Evolutionary conservation across 2,888 invertebrate genomes (phyloP).

Genomic region (Pomacea canaliculata): DNA sequence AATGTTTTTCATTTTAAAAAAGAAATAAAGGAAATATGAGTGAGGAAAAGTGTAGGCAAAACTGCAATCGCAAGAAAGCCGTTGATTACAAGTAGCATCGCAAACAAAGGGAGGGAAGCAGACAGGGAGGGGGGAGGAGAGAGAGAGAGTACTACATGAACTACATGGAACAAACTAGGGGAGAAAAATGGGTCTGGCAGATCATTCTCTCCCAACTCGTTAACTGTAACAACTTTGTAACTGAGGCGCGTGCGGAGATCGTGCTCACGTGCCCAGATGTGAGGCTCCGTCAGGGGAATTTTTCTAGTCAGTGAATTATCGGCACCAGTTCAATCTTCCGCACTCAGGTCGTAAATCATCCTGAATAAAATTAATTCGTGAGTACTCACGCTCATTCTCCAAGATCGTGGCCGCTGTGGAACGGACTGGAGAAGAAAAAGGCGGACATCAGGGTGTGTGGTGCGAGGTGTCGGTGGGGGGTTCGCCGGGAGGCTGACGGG

Average conservation of each 20-base stretch:
- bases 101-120: neutral
- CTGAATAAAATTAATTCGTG: constrained; percentile 30
- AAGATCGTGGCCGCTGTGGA: constrained; percentile 21
- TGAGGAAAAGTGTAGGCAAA: no score
- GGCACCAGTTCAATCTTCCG: constrained; percentile 22
- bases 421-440: constrained; percentile 9
- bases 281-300: constrained; percentile 25
- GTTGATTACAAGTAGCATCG: no score
- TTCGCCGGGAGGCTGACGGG: neutral
- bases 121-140: neutral
- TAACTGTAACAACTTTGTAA: constrained; percentile 23
- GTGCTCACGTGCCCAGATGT: constrained; percentile 28
- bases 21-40: no score
- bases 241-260: constrained; percentile 14
- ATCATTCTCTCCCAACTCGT: constrained; percentile 12
- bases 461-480: constrained; percentile 1
- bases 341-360: constrained; percentile 27
- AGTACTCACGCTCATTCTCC: constrained; percentile 20
- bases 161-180: neutral
- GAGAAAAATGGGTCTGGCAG: neutral
- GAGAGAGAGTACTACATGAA: neutral
- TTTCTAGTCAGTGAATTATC: constrained; percentile 27
- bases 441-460: constrained; percentile 3
- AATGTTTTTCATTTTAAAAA: no score
- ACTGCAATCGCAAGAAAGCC: no score